phyloP scores from a whole-genome alignment of 2,113 vertebrate genomes.

The Aegithalos caudatus region DNA sequence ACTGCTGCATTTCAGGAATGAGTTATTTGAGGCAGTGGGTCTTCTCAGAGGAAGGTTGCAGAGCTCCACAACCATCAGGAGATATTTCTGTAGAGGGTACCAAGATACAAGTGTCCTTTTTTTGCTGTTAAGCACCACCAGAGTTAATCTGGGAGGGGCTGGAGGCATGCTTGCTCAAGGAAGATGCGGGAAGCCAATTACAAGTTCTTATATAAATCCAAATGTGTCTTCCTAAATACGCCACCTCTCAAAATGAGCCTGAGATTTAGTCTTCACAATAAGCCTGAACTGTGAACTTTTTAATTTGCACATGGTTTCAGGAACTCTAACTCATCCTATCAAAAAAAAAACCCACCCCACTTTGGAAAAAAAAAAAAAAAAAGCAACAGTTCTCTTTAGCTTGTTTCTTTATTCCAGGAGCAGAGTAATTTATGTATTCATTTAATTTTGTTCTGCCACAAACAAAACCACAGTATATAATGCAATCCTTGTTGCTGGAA shows the following conservation, averaged over 20 bases:
- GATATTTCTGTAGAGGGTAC: neutral
- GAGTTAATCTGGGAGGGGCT: neutral
- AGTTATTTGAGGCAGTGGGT: neutral
- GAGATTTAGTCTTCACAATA: constrained; percentile 50
- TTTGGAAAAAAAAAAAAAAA: neutral
- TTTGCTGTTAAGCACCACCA: neutral
- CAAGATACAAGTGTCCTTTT: neutral
- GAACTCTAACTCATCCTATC: constrained; percentile 30
- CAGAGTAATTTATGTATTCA: constrained; percentile 62
- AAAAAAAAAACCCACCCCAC: neutral
- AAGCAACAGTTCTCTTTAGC: neutral
- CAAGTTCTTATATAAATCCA: constrained; percentile 29
- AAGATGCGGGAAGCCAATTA: constrained; percentile 35
- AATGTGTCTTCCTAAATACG: neutral
- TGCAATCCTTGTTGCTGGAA: constrained; percentile 23
- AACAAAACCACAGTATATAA: constrained; percentile 67
- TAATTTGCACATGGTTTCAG: constrained; percentile 54
- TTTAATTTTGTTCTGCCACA: constrained; percentile 66
- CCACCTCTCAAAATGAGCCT: neutral
- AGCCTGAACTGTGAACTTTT: constrained; percentile 56
- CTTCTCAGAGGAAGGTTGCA: neutral
- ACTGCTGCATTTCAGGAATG: accelerated
- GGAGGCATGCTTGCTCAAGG: neutral
- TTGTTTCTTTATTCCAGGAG: constrained; percentile 51
- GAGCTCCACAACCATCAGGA: neutral